A percentile compares a stretch with the other conserved stretches of the same genome.
phyloP scores from a whole-genome alignment of 2,888 invertebrate species.

The Tetropium fuscum region DNA sequence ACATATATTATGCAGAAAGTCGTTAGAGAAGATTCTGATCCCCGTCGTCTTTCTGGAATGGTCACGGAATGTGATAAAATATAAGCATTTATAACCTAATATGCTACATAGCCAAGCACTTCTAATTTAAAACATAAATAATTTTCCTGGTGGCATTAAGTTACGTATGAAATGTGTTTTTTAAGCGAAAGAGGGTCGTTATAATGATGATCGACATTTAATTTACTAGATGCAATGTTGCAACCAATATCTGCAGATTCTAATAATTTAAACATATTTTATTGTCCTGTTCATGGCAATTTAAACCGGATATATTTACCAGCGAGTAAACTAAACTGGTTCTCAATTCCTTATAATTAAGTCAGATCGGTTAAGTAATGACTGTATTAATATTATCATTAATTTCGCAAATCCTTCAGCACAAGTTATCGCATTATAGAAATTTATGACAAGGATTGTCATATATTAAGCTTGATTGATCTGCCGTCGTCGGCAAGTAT shows the following conservation, averaged over 20 bases:
- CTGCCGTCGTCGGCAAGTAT: too few relatives aligned
- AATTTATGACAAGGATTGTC: too few relatives aligned
- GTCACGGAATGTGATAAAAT: conserved; percentile 8
- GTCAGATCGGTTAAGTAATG: conserved; percentile 3
- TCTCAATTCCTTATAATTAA: conserved; percentile 1
- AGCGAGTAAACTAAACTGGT: conserved; percentile 5
- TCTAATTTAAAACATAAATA: conserved; percentile 8
- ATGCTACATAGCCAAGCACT: conserved; percentile 2
- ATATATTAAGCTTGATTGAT: too few relatives aligned
- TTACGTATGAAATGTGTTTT: conserved; percentile 10
- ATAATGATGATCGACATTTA: not conserved
- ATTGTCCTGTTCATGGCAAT: not conserved
- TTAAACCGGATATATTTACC: not conserved
- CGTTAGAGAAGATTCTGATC: too few relatives aligned
- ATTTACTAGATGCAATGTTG: conserved; percentile 2
- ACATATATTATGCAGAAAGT: too few relatives aligned
- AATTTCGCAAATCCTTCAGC: too few relatives aligned
- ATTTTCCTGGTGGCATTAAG: conserved; percentile 2
- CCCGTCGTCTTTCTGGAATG: not conserved
- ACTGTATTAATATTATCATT: conserved; percentile 1
- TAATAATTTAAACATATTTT: conserved; percentile 3
- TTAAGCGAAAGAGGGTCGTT: conserved; percentile 7
- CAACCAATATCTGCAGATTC: conserved; percentile 5
- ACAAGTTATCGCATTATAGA: too few relatives aligned
- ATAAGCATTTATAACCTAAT: conserved; percentile 5